Evolutionary conservation across 2,113 vertebrate species (phyloP).

Genomic region (Oceanodroma tethys): DNA sequence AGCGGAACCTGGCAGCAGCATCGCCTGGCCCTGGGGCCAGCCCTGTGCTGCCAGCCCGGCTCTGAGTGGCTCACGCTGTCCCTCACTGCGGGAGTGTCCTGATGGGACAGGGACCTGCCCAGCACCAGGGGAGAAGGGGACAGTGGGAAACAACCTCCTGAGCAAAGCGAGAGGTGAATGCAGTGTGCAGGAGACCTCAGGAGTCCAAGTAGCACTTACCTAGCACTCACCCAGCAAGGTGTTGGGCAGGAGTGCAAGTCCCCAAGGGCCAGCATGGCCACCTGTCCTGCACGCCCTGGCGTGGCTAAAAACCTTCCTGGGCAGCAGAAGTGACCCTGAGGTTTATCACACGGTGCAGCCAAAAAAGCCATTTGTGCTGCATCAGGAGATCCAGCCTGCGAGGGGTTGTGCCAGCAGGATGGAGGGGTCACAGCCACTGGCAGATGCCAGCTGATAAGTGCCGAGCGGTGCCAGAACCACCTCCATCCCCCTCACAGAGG

Average conservation of each 20-base stretch:
- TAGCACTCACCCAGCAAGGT: background rate
- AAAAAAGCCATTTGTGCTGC: background rate
- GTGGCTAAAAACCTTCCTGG: background rate
- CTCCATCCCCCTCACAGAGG: background rate
- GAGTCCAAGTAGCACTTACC: background rate
- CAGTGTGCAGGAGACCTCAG: background rate
- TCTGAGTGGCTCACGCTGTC: rapidly evolving
- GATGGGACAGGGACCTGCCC: background rate
- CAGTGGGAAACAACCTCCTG: background rate
- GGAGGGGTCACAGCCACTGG: background rate
- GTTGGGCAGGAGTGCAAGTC: background rate
- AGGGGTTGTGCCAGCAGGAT: background rate
- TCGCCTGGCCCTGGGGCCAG: background rate
- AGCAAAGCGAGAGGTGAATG: background rate
- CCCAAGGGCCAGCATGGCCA: rapidly evolving
- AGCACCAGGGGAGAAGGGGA: background rate
- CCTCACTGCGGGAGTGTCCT: background rate
- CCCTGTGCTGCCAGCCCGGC: background rate
- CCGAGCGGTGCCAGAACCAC: background rate
- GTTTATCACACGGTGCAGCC: rapidly evolving
- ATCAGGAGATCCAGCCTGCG: background rate
- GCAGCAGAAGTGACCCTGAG: background rate
- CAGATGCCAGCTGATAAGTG: background rate
- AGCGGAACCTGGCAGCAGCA: rapidly evolving
- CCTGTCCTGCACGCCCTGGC: background rate